Percentiles rank a stretch among this genome's conserved stretches.
These are phyloP conservation scores for Clupea harengus DNA, from an alignment of 2,113 vertebrate genomes.

Conservation along the genomic window DNA sequence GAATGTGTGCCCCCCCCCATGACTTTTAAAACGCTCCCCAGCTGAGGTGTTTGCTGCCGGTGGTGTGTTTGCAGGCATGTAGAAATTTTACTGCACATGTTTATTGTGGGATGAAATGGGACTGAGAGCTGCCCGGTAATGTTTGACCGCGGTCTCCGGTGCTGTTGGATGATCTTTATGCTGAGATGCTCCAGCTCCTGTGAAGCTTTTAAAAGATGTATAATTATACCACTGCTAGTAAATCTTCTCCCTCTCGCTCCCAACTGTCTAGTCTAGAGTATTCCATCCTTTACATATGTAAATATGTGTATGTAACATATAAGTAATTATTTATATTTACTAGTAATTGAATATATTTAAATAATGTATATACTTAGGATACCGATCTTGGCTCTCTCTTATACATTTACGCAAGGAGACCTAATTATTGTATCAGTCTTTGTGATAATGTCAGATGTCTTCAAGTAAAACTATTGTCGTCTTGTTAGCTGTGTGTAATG, in stretches of 20 bases:
- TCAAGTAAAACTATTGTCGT: neutral
- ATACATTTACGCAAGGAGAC: too few relatives aligned
- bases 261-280: neutral
- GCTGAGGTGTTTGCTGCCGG: neutral
- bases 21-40: neutral
- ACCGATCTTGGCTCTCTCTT: too few relatives aligned
- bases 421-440: too few relatives aligned
- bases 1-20: neutral
- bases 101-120: slow-evolving; percentile 6
- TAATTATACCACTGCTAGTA: neutral
- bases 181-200: neutral
- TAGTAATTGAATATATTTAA: too few relatives aligned
- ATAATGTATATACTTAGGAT: too few relatives aligned
- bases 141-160: neutral
- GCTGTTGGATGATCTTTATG: neutral
- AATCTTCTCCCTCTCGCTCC: neutral
- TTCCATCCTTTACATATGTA: neutral
- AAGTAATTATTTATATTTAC: too few relatives aligned
- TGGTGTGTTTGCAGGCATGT: neutral
- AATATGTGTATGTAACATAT: neutral
- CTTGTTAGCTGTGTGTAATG: neutral
- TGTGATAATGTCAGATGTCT: too few relatives aligned
- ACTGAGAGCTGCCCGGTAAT: neutral
- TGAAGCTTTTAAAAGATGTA: neutral
- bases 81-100: neutral